phyloP scores from a whole-genome alignment of 2,888 invertebrate species.

The Mimas tiliae region DNA sequence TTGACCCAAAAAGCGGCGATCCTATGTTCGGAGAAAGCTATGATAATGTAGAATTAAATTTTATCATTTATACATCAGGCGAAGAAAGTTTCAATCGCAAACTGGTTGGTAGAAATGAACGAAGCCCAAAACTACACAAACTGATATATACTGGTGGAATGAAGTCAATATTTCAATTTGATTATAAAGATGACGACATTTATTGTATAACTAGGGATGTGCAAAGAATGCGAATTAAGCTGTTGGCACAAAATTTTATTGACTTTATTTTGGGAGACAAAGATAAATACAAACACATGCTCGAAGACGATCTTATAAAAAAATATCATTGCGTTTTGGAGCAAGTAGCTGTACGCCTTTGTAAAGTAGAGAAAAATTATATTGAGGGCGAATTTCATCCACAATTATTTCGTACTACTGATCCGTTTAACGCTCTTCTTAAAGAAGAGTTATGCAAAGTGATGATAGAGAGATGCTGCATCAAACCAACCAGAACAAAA shows the following conservation, averaged over 20 bases:
- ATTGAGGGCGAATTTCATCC: constrained; percentile 23
- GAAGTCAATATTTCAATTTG: constrained; percentile 27
- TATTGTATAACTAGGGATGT: constrained; percentile 22
- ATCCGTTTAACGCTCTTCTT: constrained; percentile 18
- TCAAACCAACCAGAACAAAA: constrained; percentile 11
- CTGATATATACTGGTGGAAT: constrained; percentile 26
- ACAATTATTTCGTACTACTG: constrained; percentile 25
- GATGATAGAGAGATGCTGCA: constrained; percentile 26
- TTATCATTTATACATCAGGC: constrained; percentile 28
- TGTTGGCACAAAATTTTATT: constrained; percentile 26
- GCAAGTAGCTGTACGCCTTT: constrained; percentile 14
- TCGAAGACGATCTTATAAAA: constrained; percentile 28
- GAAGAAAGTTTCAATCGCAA: constrained; percentile 25
- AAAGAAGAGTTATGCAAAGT: constrained; percentile 27
- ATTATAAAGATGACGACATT: constrained; percentile 27
- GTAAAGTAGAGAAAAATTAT: constrained; percentile 9
- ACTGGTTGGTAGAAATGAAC: constrained; percentile 19
- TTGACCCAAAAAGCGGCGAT: constrained; percentile 15
- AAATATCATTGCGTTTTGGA: constrained; percentile 29
- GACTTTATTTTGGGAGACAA: constrained; percentile 25
- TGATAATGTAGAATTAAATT: constrained; percentile 28
- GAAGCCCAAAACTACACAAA: constrained; percentile 25
- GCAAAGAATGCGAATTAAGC: constrained; percentile 24
- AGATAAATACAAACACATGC: constrained; percentile 27
- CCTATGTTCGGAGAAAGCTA: constrained; percentile 25